Conservation (phyloP, 2,797 vertebrate genomes). For the Cercopithecus neglectus region DNA sequence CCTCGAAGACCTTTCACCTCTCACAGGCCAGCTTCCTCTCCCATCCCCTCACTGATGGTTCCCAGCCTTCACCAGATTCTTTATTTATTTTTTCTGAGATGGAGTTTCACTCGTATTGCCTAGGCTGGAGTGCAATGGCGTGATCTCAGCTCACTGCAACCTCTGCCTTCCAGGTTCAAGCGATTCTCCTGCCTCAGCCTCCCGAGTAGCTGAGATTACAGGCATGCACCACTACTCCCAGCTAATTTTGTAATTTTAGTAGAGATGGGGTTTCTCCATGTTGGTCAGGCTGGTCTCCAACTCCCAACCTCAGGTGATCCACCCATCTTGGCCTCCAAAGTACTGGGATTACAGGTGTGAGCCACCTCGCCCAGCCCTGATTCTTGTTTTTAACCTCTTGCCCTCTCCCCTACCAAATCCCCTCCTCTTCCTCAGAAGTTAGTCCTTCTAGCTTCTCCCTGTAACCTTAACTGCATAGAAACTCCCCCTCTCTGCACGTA, state of each 20-base stretch:
- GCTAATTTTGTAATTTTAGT: neutral
- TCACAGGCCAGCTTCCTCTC: neutral
- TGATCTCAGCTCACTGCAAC: no score
- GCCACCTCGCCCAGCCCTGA: neutral
- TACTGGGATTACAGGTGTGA: neutral
- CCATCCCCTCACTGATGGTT: fast-evolving
- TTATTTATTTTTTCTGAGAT: neutral
- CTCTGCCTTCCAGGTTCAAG: no score
- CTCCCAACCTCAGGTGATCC: neutral
- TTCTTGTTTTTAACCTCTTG: neutral
- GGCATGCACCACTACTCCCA: neutral
- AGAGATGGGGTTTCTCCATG: neutral
- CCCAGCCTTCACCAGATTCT: neutral
- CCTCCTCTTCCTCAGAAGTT: neutral
- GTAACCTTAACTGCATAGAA: fast-evolving
- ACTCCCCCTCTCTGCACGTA: neutral
- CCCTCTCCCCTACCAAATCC: fast-evolving
- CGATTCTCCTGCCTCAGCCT: no score
- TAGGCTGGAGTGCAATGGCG: no score
- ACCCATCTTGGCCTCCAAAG: neutral
- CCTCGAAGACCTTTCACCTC: neutral
- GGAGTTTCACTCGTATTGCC: neutral
- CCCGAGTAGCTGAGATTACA: neutral
- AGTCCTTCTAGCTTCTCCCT: no score
- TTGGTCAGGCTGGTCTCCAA: neutral